Conservation (phyloP, 2,113 vertebrate species). For the Acinonyx jubatus region DNA sequence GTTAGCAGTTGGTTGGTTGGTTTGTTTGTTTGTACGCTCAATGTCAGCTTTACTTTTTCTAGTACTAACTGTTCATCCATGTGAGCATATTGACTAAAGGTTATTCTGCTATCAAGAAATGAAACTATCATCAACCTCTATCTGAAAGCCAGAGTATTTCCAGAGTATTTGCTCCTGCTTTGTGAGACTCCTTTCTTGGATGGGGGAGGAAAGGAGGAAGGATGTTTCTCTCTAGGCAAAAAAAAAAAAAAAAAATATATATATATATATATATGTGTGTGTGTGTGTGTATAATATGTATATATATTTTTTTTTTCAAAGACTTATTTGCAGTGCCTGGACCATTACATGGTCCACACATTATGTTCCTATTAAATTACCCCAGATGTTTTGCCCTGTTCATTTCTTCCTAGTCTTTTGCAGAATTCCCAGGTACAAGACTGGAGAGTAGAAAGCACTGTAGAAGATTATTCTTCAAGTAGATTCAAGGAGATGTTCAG, state of each 20-base stretch:
- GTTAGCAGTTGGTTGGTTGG: background rate
- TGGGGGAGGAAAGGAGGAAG: background rate
- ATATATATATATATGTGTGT: too few species aligned
- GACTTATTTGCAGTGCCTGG: background rate
- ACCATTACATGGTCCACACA: background rate
- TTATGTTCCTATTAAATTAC: slow-evolving; percentile 16
- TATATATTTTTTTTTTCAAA: background rate
- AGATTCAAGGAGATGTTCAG: slow-evolving; percentile 49
- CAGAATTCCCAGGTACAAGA: slow-evolving; percentile 33
- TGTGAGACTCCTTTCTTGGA: background rate
- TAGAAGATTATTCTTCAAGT: slow-evolving; percentile 25
- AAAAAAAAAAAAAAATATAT: background rate
- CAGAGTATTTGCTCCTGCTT: slow-evolving; percentile 17
- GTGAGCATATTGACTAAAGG: background rate
- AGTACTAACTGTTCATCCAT: background rate
- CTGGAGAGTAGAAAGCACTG: background rate
- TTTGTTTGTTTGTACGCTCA: background rate
- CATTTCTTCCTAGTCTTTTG: slow-evolving; percentile 34
- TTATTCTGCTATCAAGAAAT: slow-evolving; percentile 13
- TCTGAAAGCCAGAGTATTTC: slow-evolving; percentile 33
- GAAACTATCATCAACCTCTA: slow-evolving; percentile 25
- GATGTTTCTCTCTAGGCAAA: background rate
- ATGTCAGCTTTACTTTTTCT: background rate
- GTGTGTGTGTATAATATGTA: too few species aligned
- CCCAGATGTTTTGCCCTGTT: background rate